phyloP scores from a whole-genome alignment of 2,797 vertebrate genomes.

The Diplodus sargus region DNA sequence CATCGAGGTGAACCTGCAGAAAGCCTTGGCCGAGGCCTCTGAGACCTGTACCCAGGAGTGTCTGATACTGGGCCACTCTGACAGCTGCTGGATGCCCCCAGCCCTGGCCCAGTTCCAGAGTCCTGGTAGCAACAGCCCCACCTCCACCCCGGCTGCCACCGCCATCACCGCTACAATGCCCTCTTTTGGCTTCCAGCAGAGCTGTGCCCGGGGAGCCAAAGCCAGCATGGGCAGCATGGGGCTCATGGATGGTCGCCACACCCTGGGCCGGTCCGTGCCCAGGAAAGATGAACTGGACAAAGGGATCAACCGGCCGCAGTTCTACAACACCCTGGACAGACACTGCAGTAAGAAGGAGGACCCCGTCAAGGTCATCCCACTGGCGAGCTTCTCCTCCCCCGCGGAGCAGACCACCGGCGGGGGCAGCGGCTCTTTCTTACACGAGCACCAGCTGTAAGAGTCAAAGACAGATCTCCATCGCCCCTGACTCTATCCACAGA shows the following conservation, averaged over 20 bases:
- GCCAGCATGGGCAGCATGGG: slow-evolving; percentile 81
- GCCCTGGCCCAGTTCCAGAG: slow-evolving; percentile 90
- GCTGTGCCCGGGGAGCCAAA: slow-evolving; percentile 86
- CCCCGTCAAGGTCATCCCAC: slow-evolving; percentile 92
- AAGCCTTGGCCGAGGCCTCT: slow-evolving; percentile 94
- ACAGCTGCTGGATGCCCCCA: slow-evolving; percentile 99
- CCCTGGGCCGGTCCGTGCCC: slow-evolving; percentile 89
- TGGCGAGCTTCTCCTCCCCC: slow-evolving; percentile 90
- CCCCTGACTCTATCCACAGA: slow-evolving; percentile 65
- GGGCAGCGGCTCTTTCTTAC: slow-evolving; percentile 83
- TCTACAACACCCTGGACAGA: slow-evolving; percentile 95
- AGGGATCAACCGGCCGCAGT: slow-evolving; percentile 87
- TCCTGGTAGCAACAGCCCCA: slow-evolving; percentile 80
- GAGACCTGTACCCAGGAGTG: slow-evolving; percentile 99
- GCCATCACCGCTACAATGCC: slow-evolving; percentile 81
- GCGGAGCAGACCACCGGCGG: slow-evolving; percentile 82
- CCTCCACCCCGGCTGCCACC: slow-evolving; percentile 79
- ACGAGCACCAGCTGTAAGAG: slow-evolving; percentile 93
- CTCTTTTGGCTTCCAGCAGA: slow-evolving; percentile 90
- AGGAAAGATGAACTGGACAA: slow-evolving; percentile 93
- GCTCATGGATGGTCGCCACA: slow-evolving; percentile 88
- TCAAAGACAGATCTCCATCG: slow-evolving; percentile 64
- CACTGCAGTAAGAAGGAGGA: slow-evolving; percentile 90
- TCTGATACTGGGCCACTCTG: slow-evolving; percentile 96
- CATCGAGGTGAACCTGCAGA: slow-evolving; percentile 95